phyloP scores from a whole-genome alignment of 2,797 vertebrate species.

The Poecilia wingei region DNA sequence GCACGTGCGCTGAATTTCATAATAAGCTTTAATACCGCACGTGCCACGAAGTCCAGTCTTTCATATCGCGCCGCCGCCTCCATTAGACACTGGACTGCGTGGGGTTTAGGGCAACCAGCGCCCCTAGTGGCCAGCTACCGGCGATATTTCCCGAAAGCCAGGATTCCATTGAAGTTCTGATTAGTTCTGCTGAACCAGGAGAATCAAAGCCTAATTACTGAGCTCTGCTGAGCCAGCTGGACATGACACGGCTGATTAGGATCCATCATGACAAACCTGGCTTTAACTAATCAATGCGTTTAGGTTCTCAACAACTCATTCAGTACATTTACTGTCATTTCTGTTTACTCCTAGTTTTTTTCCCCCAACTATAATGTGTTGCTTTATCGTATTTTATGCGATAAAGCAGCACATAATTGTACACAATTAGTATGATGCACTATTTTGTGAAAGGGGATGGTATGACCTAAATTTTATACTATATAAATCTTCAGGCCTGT shows the following conservation, averaged over 20 bases:
- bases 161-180: not conserved
- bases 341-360: not conserved
- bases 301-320: not conserved
- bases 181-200: not conserved
- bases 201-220: not conserved
- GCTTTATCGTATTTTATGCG: not conserved
- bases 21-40: not conserved
- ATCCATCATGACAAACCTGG: not conserved
- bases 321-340: not conserved
- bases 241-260: not conserved
- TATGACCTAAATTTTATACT: not conserved
- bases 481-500: not conserved
- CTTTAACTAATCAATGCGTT: not conserved
- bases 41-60: not conserved
- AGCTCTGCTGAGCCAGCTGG: not conserved
- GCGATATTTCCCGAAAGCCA: not conserved
- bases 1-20: not conserved
- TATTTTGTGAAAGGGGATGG: not conserved
- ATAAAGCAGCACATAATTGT: not conserved
- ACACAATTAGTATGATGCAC: not conserved
- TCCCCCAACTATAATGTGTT: not conserved
- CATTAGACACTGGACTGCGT: not conserved
- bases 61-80: not conserved
- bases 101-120: constrained; percentile 22
- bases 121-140: constrained; percentile 42